phyloP scores from a whole-genome alignment of 2,797 vertebrate species.

The Phalanger gymnotis region DNA sequence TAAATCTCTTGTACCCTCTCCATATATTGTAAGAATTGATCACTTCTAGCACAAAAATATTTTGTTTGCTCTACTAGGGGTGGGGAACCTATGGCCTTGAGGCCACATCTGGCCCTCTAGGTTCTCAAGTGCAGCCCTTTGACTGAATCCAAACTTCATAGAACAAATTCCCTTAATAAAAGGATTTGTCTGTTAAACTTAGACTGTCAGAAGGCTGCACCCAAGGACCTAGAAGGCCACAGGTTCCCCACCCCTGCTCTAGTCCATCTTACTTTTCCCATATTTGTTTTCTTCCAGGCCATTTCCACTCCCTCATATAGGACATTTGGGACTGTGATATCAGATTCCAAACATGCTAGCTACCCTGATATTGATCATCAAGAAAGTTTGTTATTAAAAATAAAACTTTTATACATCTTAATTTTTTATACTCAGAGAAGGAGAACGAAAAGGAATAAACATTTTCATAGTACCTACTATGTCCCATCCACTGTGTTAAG shows the following conservation, averaged over 20 bases:
- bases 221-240: too few relatives aligned
- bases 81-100: too few relatives aligned
- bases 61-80: background rate
- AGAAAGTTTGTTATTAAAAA: background rate
- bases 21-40: too few relatives aligned
- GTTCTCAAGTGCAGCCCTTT: too few relatives aligned
- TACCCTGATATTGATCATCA: background rate
- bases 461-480: background rate
- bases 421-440: background rate
- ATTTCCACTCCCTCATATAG: background rate
- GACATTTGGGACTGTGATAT: background rate
- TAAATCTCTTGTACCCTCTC: too few relatives aligned
- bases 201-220: too few relatives aligned
- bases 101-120: too few relatives aligned
- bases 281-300: background rate
- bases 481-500: background rate
- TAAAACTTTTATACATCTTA: too few relatives aligned
- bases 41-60: background rate
- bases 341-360: background rate
- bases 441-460: background rate
- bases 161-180: too few relatives aligned
- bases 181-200: too few relatives aligned
- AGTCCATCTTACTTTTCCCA: background rate
- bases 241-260: too few relatives aligned
- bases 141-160: too few relatives aligned